Conservation (phyloP, 2,113 vertebrate genomes). For the Nycticebus coucang region DNA sequence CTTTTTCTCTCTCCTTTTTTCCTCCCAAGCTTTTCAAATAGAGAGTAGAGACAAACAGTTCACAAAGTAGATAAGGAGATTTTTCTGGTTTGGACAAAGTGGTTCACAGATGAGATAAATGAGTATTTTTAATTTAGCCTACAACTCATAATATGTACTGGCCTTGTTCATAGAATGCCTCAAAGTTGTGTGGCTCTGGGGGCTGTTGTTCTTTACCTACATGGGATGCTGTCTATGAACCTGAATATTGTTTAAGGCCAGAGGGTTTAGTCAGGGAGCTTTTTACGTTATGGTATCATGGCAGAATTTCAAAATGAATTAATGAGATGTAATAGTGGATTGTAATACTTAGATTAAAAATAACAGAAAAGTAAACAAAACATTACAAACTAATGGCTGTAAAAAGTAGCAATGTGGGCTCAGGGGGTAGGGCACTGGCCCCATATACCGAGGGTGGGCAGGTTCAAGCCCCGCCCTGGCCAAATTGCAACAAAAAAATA, state of each 20-base stretch:
- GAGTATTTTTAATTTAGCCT: neutral
- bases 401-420: conserved; percentile 9
- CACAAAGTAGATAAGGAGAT: neutral
- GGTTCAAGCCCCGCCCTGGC: too few species aligned
- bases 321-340: conserved; percentile 1
- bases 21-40: neutral
- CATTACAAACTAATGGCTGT: conserved; percentile 13
- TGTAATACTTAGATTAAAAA: conserved; percentile 34
- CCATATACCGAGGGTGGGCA: too few species aligned
- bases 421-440: too few species aligned
- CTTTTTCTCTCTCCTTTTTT: neutral
- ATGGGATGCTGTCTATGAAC: neutral
- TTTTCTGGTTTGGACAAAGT: neutral
- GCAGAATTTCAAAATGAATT: conserved; percentile 50
- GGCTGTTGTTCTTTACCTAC: neutral
- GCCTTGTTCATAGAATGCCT: neutral
- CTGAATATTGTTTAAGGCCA: neutral
- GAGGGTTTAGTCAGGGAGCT: neutral
- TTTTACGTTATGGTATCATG: conserved; percentile 20
- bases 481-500: too few species aligned
- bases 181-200: neutral
- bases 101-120: neutral
- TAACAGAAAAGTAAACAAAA: conserved; percentile 45
- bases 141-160: neutral
- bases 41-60: neutral